Percentiles rank a stretch among this genome's conserved stretches.
Conservation (phyloP, 2,888 invertebrate genomes). For the Coenonympha glycerion region DNA sequence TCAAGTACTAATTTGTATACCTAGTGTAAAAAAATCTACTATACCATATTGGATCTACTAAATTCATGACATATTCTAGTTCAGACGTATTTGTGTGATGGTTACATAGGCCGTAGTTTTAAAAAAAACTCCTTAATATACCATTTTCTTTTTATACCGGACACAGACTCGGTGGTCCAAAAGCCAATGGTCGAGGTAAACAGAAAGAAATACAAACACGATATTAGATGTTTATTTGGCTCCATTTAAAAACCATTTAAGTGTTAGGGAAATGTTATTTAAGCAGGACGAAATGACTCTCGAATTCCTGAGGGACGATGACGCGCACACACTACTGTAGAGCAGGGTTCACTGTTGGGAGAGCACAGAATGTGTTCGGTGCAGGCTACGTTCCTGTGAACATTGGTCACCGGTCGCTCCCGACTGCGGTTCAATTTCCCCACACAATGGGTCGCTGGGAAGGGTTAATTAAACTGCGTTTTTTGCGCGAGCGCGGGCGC, state of each 20-base stretch:
- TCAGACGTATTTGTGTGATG: too few species aligned
- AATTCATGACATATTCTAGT: too few species aligned
- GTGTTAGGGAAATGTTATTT: slow-evolving; percentile 1
- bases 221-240: neutral
- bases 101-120: too few species aligned
- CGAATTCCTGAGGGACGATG: neutral
- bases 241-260: neutral
- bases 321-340: too few species aligned
- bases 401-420: slow-evolving; percentile 1
- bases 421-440: slow-evolving; percentile 15
- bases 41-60: too few species aligned
- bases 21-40: too few species aligned
- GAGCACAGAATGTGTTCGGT: too few species aligned
- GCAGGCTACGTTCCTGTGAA: too few species aligned
- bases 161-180: neutral
- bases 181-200: neutral
- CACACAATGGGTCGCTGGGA: slow-evolving; percentile 18
- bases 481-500: slow-evolving; percentile 14
- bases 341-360: too few species aligned
- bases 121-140: too few species aligned
- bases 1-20: too few species aligned
- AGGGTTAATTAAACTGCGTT: slow-evolving; percentile 22
- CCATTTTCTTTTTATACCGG: too few species aligned
- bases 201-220: neutral
- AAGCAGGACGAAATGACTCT: neutral